Conservation (phyloP, 2,888 invertebrate species). For the Thalpophila matura region DNA sequence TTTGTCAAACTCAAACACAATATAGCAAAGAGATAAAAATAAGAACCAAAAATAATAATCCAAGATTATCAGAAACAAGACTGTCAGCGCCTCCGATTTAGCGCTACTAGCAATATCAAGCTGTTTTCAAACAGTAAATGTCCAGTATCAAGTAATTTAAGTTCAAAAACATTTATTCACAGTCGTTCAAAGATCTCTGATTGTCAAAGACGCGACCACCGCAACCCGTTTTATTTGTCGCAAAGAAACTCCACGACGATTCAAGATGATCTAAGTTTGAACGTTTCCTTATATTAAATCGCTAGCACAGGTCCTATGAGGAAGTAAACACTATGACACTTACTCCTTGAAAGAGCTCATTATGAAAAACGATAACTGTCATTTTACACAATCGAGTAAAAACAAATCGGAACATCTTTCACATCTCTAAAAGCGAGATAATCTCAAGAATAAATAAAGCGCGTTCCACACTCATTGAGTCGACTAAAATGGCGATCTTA, state of each 20-base stretch:
- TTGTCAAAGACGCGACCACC: constrained; percentile 31
- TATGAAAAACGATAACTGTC: constrained; percentile 59
- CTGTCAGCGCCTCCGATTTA: not conserved
- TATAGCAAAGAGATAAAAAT: too few relatives aligned
- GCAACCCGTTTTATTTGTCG: constrained; percentile 38
- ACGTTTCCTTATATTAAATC: constrained; percentile 50
- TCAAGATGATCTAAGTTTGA: constrained; percentile 32
- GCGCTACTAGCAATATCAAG: not conserved
- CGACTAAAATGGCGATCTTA: constrained; percentile 63
- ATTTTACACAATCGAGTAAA: constrained; percentile 52
- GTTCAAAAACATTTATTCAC: constrained; percentile 35
- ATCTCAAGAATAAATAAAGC: constrained; percentile 47
- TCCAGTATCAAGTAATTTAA: constrained; percentile 28
- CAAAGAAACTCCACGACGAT: constrained; percentile 16
- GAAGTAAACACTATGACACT: constrained; percentile 30
- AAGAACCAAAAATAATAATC: too few relatives aligned
- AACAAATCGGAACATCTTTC: constrained; percentile 53
- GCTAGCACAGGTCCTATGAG: constrained; percentile 30
- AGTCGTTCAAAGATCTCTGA: constrained; percentile 37
- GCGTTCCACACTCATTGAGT: constrained; percentile 56
- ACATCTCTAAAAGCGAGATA: constrained; percentile 47
- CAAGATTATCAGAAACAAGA: not conserved
- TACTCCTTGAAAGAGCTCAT: constrained; percentile 45
- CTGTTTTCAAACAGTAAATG: constrained; percentile 2
- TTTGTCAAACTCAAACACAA: too few relatives aligned